These are phyloP conservation scores for Lasioglossum marginatum DNA, from an alignment of 2,888 invertebrate genomes.

Conservation along the genomic window DNA sequence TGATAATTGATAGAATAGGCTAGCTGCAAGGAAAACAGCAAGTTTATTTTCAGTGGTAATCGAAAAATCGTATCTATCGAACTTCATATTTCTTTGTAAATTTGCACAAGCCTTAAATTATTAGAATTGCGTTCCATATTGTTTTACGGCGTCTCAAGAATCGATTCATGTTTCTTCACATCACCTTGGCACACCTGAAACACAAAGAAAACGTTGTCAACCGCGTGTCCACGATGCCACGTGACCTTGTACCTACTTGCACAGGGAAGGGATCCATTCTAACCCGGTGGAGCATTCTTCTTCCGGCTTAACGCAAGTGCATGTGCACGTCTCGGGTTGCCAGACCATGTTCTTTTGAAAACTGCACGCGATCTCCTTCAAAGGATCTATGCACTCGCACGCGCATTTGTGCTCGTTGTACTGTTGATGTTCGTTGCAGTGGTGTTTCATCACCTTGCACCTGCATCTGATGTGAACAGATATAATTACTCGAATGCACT, in stretches of 20 bases:
- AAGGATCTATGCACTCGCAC: slow-evolving; percentile 55
- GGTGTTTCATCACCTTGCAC: slow-evolving; percentile 43
- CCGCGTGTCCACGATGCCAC: background rate
- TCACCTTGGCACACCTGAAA: slow-evolving; percentile 1
- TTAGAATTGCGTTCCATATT: too few species aligned
- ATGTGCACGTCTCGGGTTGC: slow-evolving; percentile 56
- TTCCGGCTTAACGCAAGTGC: slow-evolving; percentile 46
- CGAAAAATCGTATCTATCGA: background rate
- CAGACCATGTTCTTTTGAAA: slow-evolving; percentile 49
- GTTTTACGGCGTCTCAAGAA: too few species aligned
- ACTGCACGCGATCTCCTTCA: slow-evolving; percentile 21
- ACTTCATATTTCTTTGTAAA: too few species aligned
- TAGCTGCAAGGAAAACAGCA: background rate
- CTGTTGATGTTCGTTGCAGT: slow-evolving; percentile 55
- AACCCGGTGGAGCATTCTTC: slow-evolving; percentile 52
- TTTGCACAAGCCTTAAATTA: too few species aligned
- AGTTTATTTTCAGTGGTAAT: too few species aligned
- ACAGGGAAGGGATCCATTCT: slow-evolving; percentile 53
- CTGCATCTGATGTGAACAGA: slow-evolving; percentile 35
- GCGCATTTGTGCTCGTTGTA: slow-evolving; percentile 46
- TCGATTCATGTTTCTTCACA: background rate
- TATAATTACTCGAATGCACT: background rate
- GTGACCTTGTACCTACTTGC: slow-evolving; percentile 53
- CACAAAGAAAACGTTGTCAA: background rate
- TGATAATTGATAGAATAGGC: background rate